These are phyloP conservation scores for Hippolais icterina DNA, from an alignment of 2,113 vertebrate genomes.

Conservation along the genomic window DNA sequence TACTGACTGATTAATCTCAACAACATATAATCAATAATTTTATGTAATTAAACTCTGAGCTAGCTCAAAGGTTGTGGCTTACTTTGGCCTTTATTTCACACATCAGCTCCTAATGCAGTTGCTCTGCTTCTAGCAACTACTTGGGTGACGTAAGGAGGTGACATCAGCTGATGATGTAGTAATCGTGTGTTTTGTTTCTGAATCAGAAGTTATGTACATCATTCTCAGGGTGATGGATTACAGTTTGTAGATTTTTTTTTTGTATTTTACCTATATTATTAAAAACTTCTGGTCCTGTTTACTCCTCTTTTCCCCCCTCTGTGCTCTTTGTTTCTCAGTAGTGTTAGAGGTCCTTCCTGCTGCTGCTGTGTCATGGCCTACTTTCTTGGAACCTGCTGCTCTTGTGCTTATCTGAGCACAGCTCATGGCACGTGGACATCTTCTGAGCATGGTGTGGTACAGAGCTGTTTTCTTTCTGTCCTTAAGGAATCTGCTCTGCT, in stretches of 20 bases:
- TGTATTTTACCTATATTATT: not conserved
- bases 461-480: not conserved
- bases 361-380: constrained; percentile 39
- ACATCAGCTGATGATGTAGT: not conserved
- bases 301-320: not conserved
- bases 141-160: not conserved
- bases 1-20: not conserved
- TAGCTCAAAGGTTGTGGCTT: not conserved
- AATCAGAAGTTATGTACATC: not conserved
- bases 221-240: not conserved
- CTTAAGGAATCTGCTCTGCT: not conserved
- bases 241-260: not conserved
- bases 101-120: not conserved
- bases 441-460: not conserved
- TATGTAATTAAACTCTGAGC: not conserved
- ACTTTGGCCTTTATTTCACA: not conserved
- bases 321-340: not conserved
- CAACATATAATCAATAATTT: not conserved
- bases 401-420: not conserved
- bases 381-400: constrained; percentile 38
- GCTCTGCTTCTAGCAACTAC: not conserved
- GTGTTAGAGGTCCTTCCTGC: constrained; percentile 5
- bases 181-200: not conserved
- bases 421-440: not conserved
- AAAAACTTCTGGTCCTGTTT: not conserved